Percentiles rank a stretch among this genome's conserved stretches.
These are phyloP conservation scores for Drosophila novamexicana DNA, from an alignment of 1,140 invertebrate genomes.

Conservation along the genomic window DNA sequence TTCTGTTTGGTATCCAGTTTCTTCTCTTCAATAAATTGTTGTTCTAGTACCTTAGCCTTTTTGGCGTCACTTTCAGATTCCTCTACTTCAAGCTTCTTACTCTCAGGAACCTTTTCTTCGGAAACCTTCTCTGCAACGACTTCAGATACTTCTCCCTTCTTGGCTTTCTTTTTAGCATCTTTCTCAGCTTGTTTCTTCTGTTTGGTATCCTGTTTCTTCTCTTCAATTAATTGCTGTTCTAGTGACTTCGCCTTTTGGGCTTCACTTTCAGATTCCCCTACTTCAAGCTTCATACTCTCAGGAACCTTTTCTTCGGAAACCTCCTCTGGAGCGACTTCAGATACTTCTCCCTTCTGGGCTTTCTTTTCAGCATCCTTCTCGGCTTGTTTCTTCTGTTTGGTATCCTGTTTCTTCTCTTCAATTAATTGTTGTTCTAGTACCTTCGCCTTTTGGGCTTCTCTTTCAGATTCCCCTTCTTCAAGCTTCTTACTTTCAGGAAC, in stretches of 20 bases:
- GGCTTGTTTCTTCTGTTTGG: conserved; percentile 16
- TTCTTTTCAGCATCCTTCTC: conserved; percentile 19
- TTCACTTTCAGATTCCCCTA: conserved; percentile 29
- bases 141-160: conserved; percentile 34
- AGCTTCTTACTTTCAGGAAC: conserved; percentile 1
- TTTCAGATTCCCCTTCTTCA: conserved; percentile 40
- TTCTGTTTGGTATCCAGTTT: background rate
- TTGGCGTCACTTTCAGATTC: conserved; percentile 26
- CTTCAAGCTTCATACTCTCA: conserved; percentile 1
- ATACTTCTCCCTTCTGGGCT: conserved; percentile 44
- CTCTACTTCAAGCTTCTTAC: conserved; percentile 9
- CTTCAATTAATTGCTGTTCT: conserved; percentile 34
- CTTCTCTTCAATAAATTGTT: background rate
- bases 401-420: conserved; percentile 22
- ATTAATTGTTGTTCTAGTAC: conserved; percentile 29
- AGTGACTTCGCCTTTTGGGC: conserved; percentile 44
- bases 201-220: conserved; percentile 9
- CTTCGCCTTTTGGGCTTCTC: conserved; percentile 47
- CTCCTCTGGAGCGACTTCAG: conserved; percentile 40
- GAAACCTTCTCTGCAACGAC: conserved; percentile 20
- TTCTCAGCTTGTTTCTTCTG: conserved; percentile 12
- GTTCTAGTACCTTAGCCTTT: conserved; percentile 11
- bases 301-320: conserved; percentile 21
- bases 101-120: conserved; percentile 18
- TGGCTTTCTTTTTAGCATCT: conserved; percentile 8